Evolutionary conservation across 2,888 invertebrate genomes (phyloP).

Genomic region (Ptychoptera albimana): DNA sequence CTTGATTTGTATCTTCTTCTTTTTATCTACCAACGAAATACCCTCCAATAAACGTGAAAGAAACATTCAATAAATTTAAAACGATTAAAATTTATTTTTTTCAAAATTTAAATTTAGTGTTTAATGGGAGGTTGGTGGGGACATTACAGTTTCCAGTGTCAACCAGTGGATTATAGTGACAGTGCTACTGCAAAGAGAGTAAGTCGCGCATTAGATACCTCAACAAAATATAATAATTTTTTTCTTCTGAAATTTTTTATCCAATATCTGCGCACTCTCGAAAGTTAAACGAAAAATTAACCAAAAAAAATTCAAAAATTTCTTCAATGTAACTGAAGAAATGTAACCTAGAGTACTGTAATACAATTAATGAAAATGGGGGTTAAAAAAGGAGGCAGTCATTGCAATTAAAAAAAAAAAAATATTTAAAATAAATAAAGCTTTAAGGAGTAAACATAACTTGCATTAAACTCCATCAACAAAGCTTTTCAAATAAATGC

Average conservation of each 20-base stretch:
- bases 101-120: conserved; percentile 40
- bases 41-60: too few species aligned
- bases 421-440: neutral
- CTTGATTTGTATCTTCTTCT: too few species aligned
- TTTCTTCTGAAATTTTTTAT: too few species aligned
- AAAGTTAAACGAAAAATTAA: conserved; percentile 5
- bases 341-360: neutral
- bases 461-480: too few species aligned
- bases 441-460: too few species aligned
- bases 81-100: conserved; percentile 8
- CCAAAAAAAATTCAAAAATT: neutral
- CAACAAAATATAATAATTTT: neutral
- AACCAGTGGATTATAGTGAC: conserved; percentile 78
- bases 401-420: neutral
- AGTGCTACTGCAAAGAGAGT: conserved; percentile 69
- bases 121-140: conserved; percentile 83
- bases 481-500: too few species aligned
- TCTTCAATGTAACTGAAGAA: neutral
- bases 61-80: too few species aligned
- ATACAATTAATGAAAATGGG: neutral
- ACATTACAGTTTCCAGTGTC: conserved; percentile 77
- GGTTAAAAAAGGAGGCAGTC: neutral
- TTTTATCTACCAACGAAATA: too few species aligned
- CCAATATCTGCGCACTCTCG: conserved; percentile 10
- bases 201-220: conserved; percentile 32